Conservation (phyloP, 2,113 vertebrate species). For the Junco hyemalis region DNA sequence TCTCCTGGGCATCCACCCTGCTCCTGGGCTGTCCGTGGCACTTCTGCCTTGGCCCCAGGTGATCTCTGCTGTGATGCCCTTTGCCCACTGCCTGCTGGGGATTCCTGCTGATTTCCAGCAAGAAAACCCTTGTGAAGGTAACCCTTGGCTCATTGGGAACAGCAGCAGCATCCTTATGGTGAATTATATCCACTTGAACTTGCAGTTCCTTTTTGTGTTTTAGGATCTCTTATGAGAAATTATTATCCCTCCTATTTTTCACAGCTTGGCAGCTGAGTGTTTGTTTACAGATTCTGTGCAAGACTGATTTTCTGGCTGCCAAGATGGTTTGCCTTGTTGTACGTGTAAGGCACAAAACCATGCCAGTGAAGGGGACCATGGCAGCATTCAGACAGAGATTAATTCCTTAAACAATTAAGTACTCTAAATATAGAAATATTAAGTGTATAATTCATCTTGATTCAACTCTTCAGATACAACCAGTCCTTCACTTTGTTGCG, state of each 20-base stretch:
- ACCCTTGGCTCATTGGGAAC: neutral
- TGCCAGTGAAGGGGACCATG: neutral
- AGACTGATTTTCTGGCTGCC: neutral
- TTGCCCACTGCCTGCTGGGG: neutral
- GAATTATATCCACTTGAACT: neutral
- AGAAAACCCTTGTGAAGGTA: neutral
- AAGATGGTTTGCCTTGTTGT: neutral
- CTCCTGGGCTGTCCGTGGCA: neutral
- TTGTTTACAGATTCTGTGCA: neutral
- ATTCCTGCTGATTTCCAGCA: neutral
- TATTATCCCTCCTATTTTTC: neutral
- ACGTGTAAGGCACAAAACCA: neutral
- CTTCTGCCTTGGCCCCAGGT: accelerated
- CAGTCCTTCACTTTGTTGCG: neutral
- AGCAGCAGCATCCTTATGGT: neutral
- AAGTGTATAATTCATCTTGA: neutral
- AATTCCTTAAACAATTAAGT: neutral
- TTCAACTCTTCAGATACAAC: neutral
- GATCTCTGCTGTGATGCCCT: neutral
- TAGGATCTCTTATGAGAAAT: neutral
- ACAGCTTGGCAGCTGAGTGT: neutral
- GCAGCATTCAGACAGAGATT: neutral
- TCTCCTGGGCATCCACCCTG: neutral
- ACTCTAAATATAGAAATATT: neutral
- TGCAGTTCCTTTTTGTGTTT: neutral